Conservation (phyloP, 2,797 vertebrate genomes). For the Pseudochaenichthys georgianus region DNA sequence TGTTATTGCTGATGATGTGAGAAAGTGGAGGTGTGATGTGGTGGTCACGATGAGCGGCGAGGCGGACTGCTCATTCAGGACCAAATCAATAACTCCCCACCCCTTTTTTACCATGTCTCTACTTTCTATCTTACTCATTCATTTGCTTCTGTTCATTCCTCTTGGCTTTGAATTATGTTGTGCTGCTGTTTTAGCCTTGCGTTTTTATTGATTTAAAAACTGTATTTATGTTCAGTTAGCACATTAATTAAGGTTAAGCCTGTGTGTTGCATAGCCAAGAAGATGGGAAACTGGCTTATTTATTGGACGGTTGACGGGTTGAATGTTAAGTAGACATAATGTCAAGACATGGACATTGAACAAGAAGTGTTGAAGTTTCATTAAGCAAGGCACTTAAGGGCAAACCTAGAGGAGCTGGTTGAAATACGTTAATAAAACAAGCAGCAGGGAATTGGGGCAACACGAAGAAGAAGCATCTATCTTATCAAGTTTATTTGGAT, state of each 20-base stretch:
- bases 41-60: slow-evolving; percentile 56
- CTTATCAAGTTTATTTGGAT: slow-evolving; percentile 42
- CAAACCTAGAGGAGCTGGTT: slow-evolving; percentile 23
- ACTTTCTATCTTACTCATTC: slow-evolving; percentile 46
- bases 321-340: slow-evolving; percentile 30
- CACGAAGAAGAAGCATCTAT: slow-evolving; percentile 36
- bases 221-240: slow-evolving; percentile 17
- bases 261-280: slow-evolving; percentile 5
- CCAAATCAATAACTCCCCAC: slow-evolving; percentile 22
- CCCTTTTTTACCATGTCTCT: slow-evolving; percentile 31
- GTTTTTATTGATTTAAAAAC: slow-evolving; percentile 28
- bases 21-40: slow-evolving; percentile 59
- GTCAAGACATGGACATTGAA: slow-evolving; percentile 14
- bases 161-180: slow-evolving; percentile 31
- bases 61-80: slow-evolving; percentile 42
- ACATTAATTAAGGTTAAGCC: slow-evolving; percentile 9
- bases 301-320: slow-evolving; percentile 2
- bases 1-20: slow-evolving; percentile 41
- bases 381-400: slow-evolving; percentile 1
- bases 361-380: slow-evolving; percentile 5
- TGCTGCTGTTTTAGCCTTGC: slow-evolving; percentile 41
- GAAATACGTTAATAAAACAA: slow-evolving; percentile 25
- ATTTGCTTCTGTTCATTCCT: slow-evolving; percentile 32
- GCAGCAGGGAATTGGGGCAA: slow-evolving; percentile 24
- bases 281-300: slow-evolving; percentile 11